phyloP scores from a whole-genome alignment of 2,888 invertebrate genomes.

The Abrostola triplasia region DNA sequence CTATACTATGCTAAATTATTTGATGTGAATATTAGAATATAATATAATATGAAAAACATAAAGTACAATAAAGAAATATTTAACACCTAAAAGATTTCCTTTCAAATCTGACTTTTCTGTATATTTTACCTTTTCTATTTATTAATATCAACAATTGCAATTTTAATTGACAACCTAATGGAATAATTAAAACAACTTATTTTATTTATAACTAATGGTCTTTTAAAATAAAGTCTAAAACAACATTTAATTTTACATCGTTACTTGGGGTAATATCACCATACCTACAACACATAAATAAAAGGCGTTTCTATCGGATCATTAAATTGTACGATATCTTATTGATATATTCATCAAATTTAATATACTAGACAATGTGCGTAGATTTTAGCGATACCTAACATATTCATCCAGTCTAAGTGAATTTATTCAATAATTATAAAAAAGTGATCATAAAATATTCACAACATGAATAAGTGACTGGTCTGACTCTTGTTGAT shows the following conservation, averaged over 20 bases:
- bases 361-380: slow-evolving; percentile 70
- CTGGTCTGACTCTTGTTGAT: slow-evolving; percentile 7
- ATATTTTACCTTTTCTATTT: too few relatives aligned
- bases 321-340: slow-evolving; percentile 54
- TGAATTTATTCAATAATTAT: slow-evolving; percentile 50
- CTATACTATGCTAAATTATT: slow-evolving; percentile 27
- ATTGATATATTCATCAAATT: slow-evolving; percentile 54
- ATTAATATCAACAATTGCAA: slow-evolving; percentile 3
- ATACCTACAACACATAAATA: slow-evolving; percentile 37
- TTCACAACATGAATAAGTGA: slow-evolving; percentile 9
- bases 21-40: slow-evolving; percentile 17
- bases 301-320: slow-evolving; percentile 45
- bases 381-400: slow-evolving; percentile 76
- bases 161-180: slow-evolving; percentile 21
- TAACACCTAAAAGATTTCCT: too few relatives aligned
- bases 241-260: slow-evolving; percentile 40
- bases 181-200: not conserved
- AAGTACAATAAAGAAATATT: not conserved
- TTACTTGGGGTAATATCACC: slow-evolving; percentile 31
- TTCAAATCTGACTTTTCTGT: too few relatives aligned
- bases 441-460: slow-evolving; percentile 4
- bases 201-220: not conserved
- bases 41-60: slow-evolving; percentile 14
- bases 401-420: slow-evolving; percentile 72
- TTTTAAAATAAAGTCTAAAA: slow-evolving; percentile 30